phyloP scores from a whole-genome alignment of 2,888 invertebrate genomes.

The Blastobasis lacticolella region DNA sequence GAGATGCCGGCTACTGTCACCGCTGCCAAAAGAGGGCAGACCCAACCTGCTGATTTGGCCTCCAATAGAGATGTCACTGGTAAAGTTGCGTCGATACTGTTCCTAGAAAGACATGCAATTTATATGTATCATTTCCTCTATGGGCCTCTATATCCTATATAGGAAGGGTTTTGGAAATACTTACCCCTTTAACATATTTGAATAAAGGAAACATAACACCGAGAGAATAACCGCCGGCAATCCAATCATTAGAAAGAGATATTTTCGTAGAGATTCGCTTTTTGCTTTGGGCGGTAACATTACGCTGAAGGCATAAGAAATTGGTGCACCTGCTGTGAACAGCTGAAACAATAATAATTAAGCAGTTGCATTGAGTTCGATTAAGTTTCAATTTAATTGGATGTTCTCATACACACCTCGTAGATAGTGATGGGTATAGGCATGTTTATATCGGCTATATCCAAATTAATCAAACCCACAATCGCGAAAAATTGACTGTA shows the following conservation, averaged over 20 bases:
- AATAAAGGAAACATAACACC: slow-evolving; percentile 57
- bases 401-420: slow-evolving; percentile 38
- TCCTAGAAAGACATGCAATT: slow-evolving; percentile 35
- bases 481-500: slow-evolving; percentile 67
- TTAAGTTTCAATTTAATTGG: not conserved
- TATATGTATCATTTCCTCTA: not conserved
- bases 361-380: too few species aligned
- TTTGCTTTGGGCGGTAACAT: slow-evolving; percentile 39
- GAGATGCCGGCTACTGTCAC: slow-evolving; percentile 75
- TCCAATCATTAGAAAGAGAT: slow-evolving; percentile 47
- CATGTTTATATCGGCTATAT: slow-evolving; percentile 60
- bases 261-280: slow-evolving; percentile 42
- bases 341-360: slow-evolving; percentile 34
- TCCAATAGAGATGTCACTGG: slow-evolving; percentile 76
- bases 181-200: slow-evolving; percentile 65
- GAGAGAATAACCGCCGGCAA: slow-evolving; percentile 49
- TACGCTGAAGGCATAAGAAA: slow-evolving; percentile 58
- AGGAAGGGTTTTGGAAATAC: slow-evolving; percentile 13
- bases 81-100: slow-evolving; percentile 72
- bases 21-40: slow-evolving; percentile 73
- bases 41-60: slow-evolving; percentile 75
- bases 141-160: not conserved
- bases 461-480: slow-evolving; percentile 61
- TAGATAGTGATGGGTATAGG: slow-evolving; percentile 59
- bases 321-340: slow-evolving; percentile 62